These are phyloP conservation scores for Sisyra terminalis DNA, from an alignment of 2,888 invertebrate genomes.

Conservation along the genomic window DNA sequence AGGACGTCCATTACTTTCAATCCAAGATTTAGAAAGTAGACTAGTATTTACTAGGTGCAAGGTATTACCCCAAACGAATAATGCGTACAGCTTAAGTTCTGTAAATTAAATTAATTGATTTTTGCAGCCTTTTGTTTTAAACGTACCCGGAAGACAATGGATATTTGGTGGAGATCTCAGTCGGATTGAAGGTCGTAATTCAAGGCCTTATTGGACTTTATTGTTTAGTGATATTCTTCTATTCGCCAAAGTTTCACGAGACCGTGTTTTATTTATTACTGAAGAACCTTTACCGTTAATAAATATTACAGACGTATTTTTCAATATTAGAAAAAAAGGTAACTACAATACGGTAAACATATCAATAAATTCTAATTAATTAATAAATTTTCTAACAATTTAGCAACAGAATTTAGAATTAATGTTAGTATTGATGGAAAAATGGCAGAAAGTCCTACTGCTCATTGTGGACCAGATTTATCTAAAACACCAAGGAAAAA, in stretches of 20 bases:
- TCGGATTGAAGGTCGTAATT: constrained; percentile 64
- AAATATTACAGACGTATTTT: constrained; percentile 67
- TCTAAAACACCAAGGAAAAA: constrained; percentile 43
- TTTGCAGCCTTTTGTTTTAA: constrained; percentile 61
- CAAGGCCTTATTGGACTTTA: constrained; percentile 73
- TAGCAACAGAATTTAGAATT: constrained; percentile 74
- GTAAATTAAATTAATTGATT: constrained; percentile 6
- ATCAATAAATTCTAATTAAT: background rate
- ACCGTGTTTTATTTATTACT: constrained; percentile 72
- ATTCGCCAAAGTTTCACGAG: constrained; percentile 73
- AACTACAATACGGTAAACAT: background rate
- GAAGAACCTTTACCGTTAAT: constrained; percentile 69
- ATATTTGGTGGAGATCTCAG: constrained; percentile 76
- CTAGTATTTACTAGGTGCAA: constrained; percentile 84
- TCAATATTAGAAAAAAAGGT: constrained; percentile 75
- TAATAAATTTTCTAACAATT: constrained; percentile 9
- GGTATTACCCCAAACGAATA: constrained; percentile 24
- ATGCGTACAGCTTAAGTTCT: background rate
- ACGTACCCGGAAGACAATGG: constrained; percentile 74
- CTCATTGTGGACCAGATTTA: constrained; percentile 52
- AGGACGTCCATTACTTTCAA: constrained; percentile 61
- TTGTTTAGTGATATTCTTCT: constrained; percentile 71
- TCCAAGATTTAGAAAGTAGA: constrained; percentile 72
- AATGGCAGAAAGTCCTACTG: constrained; percentile 53
- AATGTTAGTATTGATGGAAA: constrained; percentile 44